Evolutionary conservation across 2,797 vertebrate genomes (phyloP).

Genomic region (Craterocephalus amniculus): DNA sequence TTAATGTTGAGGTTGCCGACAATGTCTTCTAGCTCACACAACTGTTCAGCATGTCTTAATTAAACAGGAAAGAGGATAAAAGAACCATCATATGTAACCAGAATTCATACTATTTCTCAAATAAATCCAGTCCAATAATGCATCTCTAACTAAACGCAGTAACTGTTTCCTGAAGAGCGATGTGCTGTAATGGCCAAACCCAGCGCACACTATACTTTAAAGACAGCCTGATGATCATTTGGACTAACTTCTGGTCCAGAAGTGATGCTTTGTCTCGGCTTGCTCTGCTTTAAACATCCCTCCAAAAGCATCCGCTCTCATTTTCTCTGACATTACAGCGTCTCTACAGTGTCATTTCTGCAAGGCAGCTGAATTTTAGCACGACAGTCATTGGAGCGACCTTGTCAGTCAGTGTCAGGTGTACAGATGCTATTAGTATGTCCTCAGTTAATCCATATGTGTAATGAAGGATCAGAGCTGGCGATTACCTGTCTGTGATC

Average conservation of each 20-base stretch:
- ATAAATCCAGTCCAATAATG: no score
- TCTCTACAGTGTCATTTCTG: conserved; percentile 18
- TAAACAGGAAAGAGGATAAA: no score
- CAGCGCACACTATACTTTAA: no score
- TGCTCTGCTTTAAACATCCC: neutral
- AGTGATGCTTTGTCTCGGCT: neutral
- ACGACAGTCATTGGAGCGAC: conserved; percentile 39
- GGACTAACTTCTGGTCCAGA: neutral
- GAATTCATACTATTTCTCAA: no score
- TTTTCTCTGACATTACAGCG: conserved; percentile 3
- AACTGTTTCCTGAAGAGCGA: no score
- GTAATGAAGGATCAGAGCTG: conserved; percentile 60
- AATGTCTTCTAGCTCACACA: no score
- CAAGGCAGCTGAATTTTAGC: neutral
- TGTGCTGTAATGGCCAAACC: no score
- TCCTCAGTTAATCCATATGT: conserved; percentile 51
- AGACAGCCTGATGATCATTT: no score
- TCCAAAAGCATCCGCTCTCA: neutral
- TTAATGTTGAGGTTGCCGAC: no score
- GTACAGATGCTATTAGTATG: conserved; percentile 18
- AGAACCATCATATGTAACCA: no score
- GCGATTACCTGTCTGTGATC: conserved; percentile 65
- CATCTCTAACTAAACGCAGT: no score
- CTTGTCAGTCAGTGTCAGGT: conserved; percentile 37
- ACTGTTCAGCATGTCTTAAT: no score